A percentile compares a stretch with the other conserved stretches of the same genome.
phyloP scores from a whole-genome alignment of 2,113 vertebrate genomes.

The Corythornis cristatus region DNA sequence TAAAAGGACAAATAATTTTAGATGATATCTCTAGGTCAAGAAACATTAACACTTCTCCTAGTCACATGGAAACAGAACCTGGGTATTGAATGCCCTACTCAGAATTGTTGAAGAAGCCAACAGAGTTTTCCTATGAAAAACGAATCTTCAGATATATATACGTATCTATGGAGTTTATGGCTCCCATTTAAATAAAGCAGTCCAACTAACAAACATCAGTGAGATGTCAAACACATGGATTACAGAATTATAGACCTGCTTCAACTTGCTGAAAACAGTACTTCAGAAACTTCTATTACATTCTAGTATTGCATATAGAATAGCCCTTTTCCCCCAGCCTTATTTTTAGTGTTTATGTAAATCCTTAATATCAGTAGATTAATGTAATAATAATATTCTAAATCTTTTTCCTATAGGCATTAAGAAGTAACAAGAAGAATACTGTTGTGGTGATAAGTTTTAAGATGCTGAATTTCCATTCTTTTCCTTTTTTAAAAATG shows the following conservation, averaged over 20 bases:
- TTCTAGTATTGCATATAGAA: neutral
- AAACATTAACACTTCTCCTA: constrained; percentile 26
- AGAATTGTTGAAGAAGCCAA: constrained; percentile 31
- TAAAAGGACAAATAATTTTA: constrained; percentile 10
- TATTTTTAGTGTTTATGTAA: neutral
- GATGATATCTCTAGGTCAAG: constrained; percentile 15
- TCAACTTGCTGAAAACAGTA: neutral
- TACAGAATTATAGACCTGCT: constrained; percentile 20
- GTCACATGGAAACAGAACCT: constrained; percentile 22
- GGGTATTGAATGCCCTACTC: constrained; percentile 19
- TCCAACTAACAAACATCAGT: constrained; percentile 20
- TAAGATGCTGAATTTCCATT: neutral
- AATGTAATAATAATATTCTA: neutral
- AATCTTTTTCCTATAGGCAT: neutral
- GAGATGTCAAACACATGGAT: constrained; percentile 12
- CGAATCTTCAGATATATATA: constrained; percentile 44
- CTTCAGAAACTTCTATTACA: neutral
- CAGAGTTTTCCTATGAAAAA: constrained; percentile 33
- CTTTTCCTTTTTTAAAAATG: neutral
- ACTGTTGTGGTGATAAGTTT: neutral
- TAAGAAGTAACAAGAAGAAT: neutral
- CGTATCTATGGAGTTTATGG: neutral
- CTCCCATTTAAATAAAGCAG: constrained; percentile 20
- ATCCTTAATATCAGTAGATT: neutral
- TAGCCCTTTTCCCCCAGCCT: neutral